phyloP scores from a whole-genome alignment of 2,797 vertebrate species.

The Morus bassanus region DNA sequence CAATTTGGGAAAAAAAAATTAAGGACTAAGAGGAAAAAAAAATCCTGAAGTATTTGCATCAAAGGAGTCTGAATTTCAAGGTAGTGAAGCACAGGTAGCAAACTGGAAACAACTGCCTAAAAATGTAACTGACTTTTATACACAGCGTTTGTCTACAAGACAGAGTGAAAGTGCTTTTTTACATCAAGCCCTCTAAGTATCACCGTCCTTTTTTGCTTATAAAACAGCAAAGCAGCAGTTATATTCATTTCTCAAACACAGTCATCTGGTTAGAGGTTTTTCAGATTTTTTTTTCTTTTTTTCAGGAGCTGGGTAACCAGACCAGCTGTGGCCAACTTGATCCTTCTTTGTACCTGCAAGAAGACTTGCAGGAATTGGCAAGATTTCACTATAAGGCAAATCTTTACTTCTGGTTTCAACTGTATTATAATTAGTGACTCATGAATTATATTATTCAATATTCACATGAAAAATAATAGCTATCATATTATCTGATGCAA shows the following conservation, averaged over 20 bases:
- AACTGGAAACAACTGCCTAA: not conserved
- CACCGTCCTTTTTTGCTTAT: not conserved
- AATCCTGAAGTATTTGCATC: not conserved
- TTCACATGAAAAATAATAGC: slow-evolving; percentile 34
- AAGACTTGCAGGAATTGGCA: not conserved
- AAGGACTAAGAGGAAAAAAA: not conserved
- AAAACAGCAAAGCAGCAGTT: not conserved
- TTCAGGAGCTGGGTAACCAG: not conserved
- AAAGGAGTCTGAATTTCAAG: not conserved
- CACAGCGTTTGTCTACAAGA: not conserved
- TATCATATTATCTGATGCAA: not conserved
- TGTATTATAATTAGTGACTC: slow-evolving; percentile 22
- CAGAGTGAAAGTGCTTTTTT: not conserved
- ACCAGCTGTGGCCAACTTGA: not conserved
- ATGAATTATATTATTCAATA: slow-evolving; percentile 3
- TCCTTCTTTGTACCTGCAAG: not conserved
- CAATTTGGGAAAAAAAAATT: not conserved
- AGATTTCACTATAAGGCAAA: not conserved
- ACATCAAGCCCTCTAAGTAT: not conserved
- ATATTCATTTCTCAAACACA: not conserved
- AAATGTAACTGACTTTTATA: not conserved
- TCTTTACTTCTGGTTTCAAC: not conserved
- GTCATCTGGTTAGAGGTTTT: not conserved
- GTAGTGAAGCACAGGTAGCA: not conserved
- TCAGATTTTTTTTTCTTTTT: not conserved